A percentile compares a stretch with the other conserved stretches of the same genome.
phyloP scores from a whole-genome alignment of 2,888 invertebrate genomes.

The Drosophila melanocephala region DNA sequence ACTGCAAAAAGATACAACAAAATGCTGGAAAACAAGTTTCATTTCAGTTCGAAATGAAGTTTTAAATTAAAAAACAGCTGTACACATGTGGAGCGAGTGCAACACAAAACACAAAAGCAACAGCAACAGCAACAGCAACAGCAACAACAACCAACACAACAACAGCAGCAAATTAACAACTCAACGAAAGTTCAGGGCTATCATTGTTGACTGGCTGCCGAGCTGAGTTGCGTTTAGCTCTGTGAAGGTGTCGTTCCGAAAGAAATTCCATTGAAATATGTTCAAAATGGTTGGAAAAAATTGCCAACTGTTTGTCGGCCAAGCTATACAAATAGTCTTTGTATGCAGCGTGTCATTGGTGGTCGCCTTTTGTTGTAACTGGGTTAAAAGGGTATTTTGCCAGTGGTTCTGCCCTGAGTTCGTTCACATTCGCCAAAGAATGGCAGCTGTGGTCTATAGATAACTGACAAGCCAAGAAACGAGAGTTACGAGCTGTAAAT shows the following conservation, averaged over 20 bases:
- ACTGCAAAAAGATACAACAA: conserved; percentile 53
- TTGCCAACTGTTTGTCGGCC: conserved; percentile 39
- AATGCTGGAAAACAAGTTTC: conserved; percentile 66
- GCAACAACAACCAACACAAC: conserved; percentile 15
- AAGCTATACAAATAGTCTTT: conserved; percentile 43
- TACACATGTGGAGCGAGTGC: conserved; percentile 58
- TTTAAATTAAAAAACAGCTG: conserved; percentile 67
- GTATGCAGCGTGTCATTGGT: conserved; percentile 18
- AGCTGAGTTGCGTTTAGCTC: conserved; percentile 22
- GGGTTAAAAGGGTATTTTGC: conserved; percentile 42
- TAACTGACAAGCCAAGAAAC: conserved; percentile 24
- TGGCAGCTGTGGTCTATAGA: conserved; percentile 13
- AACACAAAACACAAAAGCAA: conserved; percentile 27
- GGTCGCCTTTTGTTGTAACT: conserved; percentile 47
- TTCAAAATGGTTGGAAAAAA: conserved; percentile 23
- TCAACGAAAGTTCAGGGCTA: conserved; percentile 67
- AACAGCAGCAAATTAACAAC: conserved; percentile 49
- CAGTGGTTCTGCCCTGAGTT: conserved; percentile 20
- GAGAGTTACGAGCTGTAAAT: not conserved
- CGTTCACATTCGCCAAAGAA: conserved; percentile 37
- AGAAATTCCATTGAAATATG: conserved; percentile 60
- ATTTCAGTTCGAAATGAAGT: conserved; percentile 59
- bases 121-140: conserved; percentile 24
- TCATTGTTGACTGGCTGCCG: conserved; percentile 44
- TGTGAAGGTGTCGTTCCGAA: conserved; percentile 50